phyloP scores from a whole-genome alignment of 2,797 vertebrate genomes.

The Lagodon rhomboides region DNA sequence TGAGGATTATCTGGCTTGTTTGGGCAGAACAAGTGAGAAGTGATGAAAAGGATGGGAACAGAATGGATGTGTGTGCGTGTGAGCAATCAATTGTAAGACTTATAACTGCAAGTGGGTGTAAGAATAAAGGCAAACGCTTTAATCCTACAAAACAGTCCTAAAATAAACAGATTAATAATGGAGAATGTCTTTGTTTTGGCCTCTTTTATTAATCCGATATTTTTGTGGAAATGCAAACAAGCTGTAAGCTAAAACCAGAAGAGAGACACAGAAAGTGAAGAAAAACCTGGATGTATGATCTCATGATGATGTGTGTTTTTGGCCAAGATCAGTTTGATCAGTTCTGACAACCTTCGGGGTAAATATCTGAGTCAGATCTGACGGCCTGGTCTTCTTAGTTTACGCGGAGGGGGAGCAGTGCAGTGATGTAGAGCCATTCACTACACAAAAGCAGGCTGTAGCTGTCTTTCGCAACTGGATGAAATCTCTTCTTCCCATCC shows the following conservation, averaged over 20 bases:
- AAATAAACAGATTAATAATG: slow-evolving; percentile 23
- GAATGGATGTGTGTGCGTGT: slow-evolving; percentile 20
- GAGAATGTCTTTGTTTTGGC: slow-evolving; percentile 16
- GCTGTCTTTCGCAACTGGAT: slow-evolving; percentile 45
- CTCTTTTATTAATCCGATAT: slow-evolving; percentile 7
- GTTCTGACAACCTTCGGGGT: not conserved
- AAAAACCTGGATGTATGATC: not conserved
- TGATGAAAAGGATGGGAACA: slow-evolving; percentile 18
- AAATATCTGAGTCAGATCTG: slow-evolving; percentile 27
- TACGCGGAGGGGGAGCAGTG: slow-evolving; percentile 11
- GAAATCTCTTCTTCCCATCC: slow-evolving; percentile 47
- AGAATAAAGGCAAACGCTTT: slow-evolving; percentile 23
- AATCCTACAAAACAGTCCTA: not conserved
- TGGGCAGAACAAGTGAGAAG: slow-evolving; percentile 28
- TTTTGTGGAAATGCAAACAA: not conserved
- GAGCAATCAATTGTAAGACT: not conserved
- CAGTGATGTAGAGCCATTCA: slow-evolving; percentile 13
- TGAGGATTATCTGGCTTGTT: slow-evolving; percentile 32
- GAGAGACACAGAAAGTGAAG: not conserved
- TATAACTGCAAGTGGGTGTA: slow-evolving; percentile 13
- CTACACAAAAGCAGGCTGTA: slow-evolving; percentile 43
- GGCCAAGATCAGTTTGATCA: not conserved
- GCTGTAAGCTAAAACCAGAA: not conserved
- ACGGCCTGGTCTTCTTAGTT: slow-evolving; percentile 25
- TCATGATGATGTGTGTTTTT: not conserved